Conservation (phyloP, 2,113 vertebrate genomes). For the Monopterus albus region DNA sequence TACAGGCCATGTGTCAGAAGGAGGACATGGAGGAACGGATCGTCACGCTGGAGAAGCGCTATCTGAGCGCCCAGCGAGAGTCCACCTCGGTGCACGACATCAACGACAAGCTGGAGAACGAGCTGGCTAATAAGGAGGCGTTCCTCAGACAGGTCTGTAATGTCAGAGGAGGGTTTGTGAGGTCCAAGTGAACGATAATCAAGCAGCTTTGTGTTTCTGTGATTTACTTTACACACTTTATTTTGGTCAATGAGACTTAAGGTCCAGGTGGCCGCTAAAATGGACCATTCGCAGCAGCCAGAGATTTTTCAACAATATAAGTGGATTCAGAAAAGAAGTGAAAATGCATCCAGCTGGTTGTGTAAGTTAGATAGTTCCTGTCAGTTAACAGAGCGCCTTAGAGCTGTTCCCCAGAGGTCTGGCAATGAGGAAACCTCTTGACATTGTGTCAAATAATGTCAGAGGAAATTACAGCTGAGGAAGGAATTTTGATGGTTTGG, state of each 20-base stretch:
- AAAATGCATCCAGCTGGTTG: constrained; percentile 11
- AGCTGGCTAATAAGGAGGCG: constrained; percentile 97
- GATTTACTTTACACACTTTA: neutral
- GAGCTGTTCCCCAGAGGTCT: constrained; percentile 15
- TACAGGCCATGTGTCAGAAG: constrained; percentile 98
- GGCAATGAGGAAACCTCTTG: constrained; percentile 34
- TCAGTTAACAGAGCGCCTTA: constrained; percentile 8
- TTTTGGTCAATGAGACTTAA: neutral
- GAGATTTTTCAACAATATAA: no score
- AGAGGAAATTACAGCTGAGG: constrained; percentile 30
- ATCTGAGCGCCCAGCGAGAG: constrained; percentile 98
- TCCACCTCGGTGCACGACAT: constrained; percentile 99
- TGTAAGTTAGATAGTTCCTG: constrained; percentile 2
- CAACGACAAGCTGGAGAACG: constrained; percentile 98
- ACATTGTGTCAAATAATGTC: constrained; percentile 42
- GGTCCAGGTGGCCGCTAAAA: constrained; percentile 29
- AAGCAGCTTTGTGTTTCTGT: neutral
- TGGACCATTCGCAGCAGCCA: neutral
- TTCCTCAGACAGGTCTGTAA: constrained; percentile 93
- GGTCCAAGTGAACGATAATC: no score
- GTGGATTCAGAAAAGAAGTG: neutral
- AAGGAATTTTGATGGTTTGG: constrained; percentile 6
- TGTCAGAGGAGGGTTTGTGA: neutral
- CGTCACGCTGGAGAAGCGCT: constrained; percentile 96
- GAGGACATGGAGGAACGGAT: constrained; percentile 99